Percentiles rank a stretch among this genome's conserved stretches.
Conservation (phyloP, 1,140 invertebrate genomes). For the Pararge aegeria region DNA sequence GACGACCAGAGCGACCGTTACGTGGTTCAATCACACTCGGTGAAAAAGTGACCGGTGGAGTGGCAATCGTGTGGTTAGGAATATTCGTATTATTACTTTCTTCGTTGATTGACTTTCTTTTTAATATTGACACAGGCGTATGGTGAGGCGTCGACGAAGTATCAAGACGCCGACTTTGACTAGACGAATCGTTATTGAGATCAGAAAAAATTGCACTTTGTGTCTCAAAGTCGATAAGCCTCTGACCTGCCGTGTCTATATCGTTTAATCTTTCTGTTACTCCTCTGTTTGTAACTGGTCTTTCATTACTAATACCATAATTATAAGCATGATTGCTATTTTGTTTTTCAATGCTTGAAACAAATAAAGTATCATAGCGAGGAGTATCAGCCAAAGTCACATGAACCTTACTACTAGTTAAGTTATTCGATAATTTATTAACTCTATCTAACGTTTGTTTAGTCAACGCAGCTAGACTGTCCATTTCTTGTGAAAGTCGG, state of each 20-base stretch:
- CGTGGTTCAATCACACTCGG: conserved; percentile 83
- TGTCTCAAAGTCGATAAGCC: conserved; percentile 78
- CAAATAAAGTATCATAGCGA: conserved; percentile 56
- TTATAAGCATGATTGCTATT: conserved; percentile 57
- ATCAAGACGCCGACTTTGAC: conserved; percentile 71
- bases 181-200: conserved; percentile 74
- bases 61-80: conserved; percentile 78
- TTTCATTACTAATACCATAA: conserved; percentile 56
- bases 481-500: conserved; percentile 82
- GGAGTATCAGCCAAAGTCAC: conserved; percentile 49
- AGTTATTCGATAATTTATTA: conserved; percentile 81
- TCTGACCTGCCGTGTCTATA: conserved; percentile 76
- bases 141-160: conserved; percentile 67
- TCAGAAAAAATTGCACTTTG: conserved; percentile 76
- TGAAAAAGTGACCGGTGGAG: conserved; percentile 86
- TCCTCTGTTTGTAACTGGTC: conserved; percentile 52
- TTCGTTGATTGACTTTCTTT: conserved; percentile 85
- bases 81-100: conserved; percentile 79
- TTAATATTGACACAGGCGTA: conserved; percentile 87
- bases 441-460: conserved; percentile 84
- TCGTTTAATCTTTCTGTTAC: conserved; percentile 72
- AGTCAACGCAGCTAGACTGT: conserved; percentile 83
- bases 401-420: conserved; percentile 70
- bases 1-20: conserved; percentile 77
- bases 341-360: conserved; percentile 51